Evolutionary conservation across 2,113 vertebrate genomes (phyloP).

Genomic region (Laterallus jamaicensis): DNA sequence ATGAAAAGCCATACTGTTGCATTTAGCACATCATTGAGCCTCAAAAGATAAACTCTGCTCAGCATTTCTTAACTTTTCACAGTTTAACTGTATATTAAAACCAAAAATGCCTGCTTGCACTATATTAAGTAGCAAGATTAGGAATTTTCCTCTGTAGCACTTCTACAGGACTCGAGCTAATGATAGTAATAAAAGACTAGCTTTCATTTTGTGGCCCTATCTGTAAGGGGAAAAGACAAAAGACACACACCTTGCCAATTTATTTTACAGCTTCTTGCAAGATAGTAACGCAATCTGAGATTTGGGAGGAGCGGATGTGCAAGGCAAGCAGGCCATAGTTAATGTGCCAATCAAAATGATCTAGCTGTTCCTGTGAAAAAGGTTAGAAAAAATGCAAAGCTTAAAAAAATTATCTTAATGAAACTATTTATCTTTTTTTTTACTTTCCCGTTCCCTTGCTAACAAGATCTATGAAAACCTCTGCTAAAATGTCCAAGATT

Average conservation of each 20-base stretch:
- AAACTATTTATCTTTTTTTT: neutral
- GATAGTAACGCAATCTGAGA: neutral
- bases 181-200: neutral
- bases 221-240: neutral
- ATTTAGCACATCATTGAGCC: constrained; percentile 9
- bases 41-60: constrained; percentile 14
- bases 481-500: neutral
- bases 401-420: neutral
- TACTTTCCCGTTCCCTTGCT: neutral
- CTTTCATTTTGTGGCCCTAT: neutral
- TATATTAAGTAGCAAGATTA: neutral
- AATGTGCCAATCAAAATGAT: neutral
- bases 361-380: neutral
- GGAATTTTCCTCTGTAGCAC: neutral
- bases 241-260: neutral
- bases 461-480: neutral
- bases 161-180: neutral
- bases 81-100: neutral
- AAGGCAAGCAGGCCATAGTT: neutral
- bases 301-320: neutral
- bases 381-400: neutral
- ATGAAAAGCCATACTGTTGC: constrained; percentile 58
- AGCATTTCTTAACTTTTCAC: neutral
- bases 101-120: neutral
- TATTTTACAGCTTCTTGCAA: neutral